These are phyloP conservation scores for Chironomus striatipennis DNA, from an alignment of 1,140 invertebrate genomes.

Conservation along the genomic window DNA sequence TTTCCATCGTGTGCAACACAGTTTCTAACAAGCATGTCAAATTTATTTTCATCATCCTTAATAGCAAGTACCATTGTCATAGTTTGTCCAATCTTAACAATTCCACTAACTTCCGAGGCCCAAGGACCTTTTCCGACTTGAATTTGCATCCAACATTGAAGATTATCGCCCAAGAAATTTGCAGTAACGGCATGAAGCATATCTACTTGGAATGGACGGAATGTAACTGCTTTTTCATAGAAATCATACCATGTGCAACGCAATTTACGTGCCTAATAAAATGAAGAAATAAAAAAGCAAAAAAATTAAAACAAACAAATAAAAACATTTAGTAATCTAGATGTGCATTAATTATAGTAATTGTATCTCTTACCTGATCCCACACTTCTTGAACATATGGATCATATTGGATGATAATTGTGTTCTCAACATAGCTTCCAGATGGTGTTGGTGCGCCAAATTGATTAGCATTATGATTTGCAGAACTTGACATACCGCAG, in stretches of 20 bases:
- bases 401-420: constrained; percentile 91
- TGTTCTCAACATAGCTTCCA: constrained; percentile 89
- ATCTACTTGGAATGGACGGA: constrained; percentile 88
- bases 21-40: constrained; percentile 89
- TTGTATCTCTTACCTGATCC: constrained; percentile 54
- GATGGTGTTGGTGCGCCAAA: constrained; percentile 76
- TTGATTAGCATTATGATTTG: constrained; percentile 69
- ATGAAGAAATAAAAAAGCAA: constrained; percentile 38
- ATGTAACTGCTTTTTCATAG: constrained; percentile 89
- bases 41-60: constrained; percentile 92
- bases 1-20: constrained; percentile 92
- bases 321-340: background rate
- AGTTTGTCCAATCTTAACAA: constrained; percentile 91
- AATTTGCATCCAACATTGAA: constrained; percentile 95
- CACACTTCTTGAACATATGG: constrained; percentile 88
- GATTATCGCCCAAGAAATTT: constrained; percentile 88
- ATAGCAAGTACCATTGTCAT: constrained; percentile 95
- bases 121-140: constrained; percentile 90
- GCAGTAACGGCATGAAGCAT: constrained; percentile 89
- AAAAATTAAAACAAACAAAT: background rate
- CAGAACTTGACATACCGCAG: constrained; percentile 83
- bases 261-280: constrained; percentile 57
- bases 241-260: constrained; percentile 92
- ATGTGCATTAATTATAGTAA: too few species aligned
- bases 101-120: constrained; percentile 89